Percentiles rank a stretch among this genome's conserved stretches.
These are phyloP conservation scores for Lasioglossum leucozonium DNA, from an alignment of 2,888 invertebrate genomes.

Conservation along the genomic window DNA sequence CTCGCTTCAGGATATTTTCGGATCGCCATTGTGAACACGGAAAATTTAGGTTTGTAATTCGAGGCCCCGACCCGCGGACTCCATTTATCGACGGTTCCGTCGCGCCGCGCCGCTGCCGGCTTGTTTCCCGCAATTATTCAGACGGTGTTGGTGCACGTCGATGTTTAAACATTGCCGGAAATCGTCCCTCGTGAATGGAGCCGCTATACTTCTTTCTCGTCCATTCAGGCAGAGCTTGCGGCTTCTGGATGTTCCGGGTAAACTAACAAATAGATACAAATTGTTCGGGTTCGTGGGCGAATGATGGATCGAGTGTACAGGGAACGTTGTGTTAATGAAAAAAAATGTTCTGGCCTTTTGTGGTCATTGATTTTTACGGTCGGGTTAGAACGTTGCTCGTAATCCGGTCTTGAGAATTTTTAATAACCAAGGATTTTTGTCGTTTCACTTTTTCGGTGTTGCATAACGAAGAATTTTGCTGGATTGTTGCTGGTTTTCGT, in stretches of 20 bases:
- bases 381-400: neutral
- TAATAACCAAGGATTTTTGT: neutral
- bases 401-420: neutral
- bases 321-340: neutral
- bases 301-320: neutral
- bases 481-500: too few relatives aligned
- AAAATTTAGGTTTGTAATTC: slow-evolving; percentile 43
- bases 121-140: neutral
- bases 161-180: slow-evolving; percentile 7
- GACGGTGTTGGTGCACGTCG: neutral
- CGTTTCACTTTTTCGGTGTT: too few relatives aligned
- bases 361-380: neutral
- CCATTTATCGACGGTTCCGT: slow-evolving; percentile 12
- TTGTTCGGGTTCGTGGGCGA: neutral
- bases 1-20: slow-evolving; percentile 31
- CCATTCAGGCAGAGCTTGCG: neutral
- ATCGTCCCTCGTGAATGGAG: neutral
- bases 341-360: neutral
- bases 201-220: too few relatives aligned
- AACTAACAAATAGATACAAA: slow-evolving; percentile 9
- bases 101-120: neutral
- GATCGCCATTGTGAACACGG: slow-evolving; percentile 32
- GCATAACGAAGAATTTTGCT: too few relatives aligned
- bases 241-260: neutral
- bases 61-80: neutral